Base-by-base conservation (phyloP, 2,888 invertebrate species). In the Parnassius glacialis region DNA sequence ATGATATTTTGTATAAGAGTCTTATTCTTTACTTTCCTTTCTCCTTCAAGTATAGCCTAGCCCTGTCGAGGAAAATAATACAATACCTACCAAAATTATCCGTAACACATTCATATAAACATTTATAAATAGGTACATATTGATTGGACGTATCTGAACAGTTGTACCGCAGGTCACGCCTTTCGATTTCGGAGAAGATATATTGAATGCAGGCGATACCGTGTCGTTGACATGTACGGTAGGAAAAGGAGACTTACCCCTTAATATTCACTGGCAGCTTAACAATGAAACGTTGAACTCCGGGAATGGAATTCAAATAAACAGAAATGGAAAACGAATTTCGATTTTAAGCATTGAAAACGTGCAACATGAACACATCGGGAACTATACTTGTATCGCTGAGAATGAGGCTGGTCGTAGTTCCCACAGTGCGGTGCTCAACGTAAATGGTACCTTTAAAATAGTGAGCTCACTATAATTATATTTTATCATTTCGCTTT, bases 141-240 rank as follows among this genome's bases (percentile, higher is more conserved):
- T 62, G 45, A 59, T 47, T 9, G 20, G 20, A 25, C 44, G 44
- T 45, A 52, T 66, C 62, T 57, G 65, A 65, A 52, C 87, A 96
- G 96, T 96, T 83, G 92, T 94, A 73, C 96, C 96, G 65, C 95
- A 96, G 93, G 95, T 97, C 73, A 94, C 94, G 64, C 94, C 95
- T 56, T 96, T 96, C 77, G 93, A 94, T 78, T 96, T 96, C 79
- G 96, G 95, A 62, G 95, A 95, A 73, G 94, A 95, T 68, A 91
- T 94, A 65, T 89, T 93, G 52, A 95, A 95, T 75, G 94, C 95
- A 65, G 95, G 95, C 64, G 96, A 96, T 77, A 93, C 94, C 53
- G 94, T 94, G 12, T 94, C 95, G 52, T 86, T 94, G 10, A 94
- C 93, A 47, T 96, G 95, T 79, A 93, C 95, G 58, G 93, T 95